phyloP scores from a whole-genome alignment of 2,888 invertebrate genomes.

The Gastrophysa polygoni region DNA sequence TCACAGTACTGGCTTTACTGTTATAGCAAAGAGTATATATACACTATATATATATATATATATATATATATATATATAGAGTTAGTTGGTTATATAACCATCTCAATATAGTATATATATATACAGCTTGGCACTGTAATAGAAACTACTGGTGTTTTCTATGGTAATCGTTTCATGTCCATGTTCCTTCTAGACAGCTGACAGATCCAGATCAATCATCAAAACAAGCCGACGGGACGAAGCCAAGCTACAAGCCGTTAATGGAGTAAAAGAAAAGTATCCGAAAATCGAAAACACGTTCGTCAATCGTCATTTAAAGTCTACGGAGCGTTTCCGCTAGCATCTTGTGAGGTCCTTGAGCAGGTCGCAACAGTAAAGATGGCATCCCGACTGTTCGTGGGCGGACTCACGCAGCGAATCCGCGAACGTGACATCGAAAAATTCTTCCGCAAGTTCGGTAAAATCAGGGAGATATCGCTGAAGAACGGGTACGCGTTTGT shows the following conservation, averaged over 20 bases:
- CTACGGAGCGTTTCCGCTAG: not conserved
- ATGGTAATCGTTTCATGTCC: too few relatives aligned
- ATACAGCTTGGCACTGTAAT: too few relatives aligned
- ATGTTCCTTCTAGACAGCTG: not conserved
- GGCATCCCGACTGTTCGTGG: slow-evolving; percentile 85
- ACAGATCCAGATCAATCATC: not conserved
- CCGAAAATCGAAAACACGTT: not conserved
- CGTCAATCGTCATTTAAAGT: not conserved
- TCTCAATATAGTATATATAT: too few relatives aligned
- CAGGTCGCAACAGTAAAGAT: too few relatives aligned
- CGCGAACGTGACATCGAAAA: slow-evolving; percentile 93
- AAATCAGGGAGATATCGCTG: slow-evolving; percentile 90
- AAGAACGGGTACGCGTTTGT: slow-evolving; percentile 99
- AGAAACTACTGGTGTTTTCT: too few relatives aligned
- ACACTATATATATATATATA: too few relatives aligned
- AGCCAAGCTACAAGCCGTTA: not conserved
- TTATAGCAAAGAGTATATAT: too few relatives aligned
- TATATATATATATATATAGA: too few relatives aligned
- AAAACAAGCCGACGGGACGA: not conserved
- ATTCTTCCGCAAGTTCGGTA: slow-evolving; percentile 95
- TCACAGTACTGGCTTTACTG: too few relatives aligned
- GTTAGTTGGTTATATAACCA: too few relatives aligned
- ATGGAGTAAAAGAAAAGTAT: not conserved
- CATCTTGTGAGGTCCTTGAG: not conserved
- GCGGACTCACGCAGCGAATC: slow-evolving; percentile 83